Conservation (phyloP, 30 jellyfish, hydroid and myxozoan genomes). For the Cassiopea andromeda region DNA sequence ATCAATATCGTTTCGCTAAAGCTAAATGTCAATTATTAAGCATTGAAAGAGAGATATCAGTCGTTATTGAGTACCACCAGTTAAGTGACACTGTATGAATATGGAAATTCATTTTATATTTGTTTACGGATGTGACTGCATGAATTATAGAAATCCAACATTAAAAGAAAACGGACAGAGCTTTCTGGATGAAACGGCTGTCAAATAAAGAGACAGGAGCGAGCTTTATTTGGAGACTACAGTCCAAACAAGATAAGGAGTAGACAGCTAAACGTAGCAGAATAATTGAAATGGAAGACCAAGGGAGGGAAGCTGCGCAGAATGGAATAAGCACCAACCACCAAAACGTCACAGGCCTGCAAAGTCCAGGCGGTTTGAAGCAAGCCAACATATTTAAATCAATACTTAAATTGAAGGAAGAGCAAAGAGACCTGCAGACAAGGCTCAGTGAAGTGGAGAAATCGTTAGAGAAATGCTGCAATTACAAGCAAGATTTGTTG, state of each 20-base stretch:
- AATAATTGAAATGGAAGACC: background rate
- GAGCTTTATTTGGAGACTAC: no score
- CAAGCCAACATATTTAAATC: conserved; percentile 36
- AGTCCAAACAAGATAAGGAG: no score
- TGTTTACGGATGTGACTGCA: background rate
- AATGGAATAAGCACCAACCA: background rate
- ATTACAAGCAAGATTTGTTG: conserved; percentile 21
- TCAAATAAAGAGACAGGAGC: no score
- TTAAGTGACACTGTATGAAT: background rate
- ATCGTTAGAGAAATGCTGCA: conserved; percentile 9
- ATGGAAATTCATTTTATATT: background rate
- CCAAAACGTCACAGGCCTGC: background rate
- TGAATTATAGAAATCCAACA: background rate
- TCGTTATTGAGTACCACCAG: background rate
- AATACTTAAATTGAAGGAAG: conserved; percentile 35
- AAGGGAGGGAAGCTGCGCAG: background rate
- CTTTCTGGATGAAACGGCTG: no score
- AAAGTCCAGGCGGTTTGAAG: background rate
- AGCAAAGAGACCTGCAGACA: conserved; percentile 21
- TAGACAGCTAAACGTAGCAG: no score
- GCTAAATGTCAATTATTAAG: background rate
- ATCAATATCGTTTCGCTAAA: background rate
- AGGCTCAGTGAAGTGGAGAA: conserved; percentile 37
- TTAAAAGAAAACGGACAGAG: no score
- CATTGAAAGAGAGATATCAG: background rate